Evolutionary conservation across 2,888 invertebrate genomes (phyloP), one percentile per base, ranked within the genome.

Genomic region (Scaptomyza polygonia): DNA sequence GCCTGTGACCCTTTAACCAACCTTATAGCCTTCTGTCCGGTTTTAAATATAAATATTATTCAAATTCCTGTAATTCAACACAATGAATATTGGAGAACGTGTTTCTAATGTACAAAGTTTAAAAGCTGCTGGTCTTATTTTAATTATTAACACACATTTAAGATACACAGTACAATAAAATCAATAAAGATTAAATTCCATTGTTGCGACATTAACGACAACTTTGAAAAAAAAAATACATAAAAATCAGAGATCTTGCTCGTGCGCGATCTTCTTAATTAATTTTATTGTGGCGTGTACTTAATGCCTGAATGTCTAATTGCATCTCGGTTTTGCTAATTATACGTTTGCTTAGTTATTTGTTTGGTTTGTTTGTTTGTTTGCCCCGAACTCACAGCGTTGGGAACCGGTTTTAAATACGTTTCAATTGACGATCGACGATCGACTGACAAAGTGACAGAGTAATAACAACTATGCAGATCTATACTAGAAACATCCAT

Each of bases 371-470:
- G 16, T 47, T 30, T 72, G 64, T 69, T 64, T 63, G 25, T 63
- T 58, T 12, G 32, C 39, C 25, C 14, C 12, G 49, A 40, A 44
- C 53, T 47, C 27, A 43, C 18, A 30, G 69, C 40, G 56, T 55
- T 25, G 8, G n/a, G 36, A 78, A 84, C 84, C 73, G 84, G 78
- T 84, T 78, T 61, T 45, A 69, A 80, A 84, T 78, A 84, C 78
- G 78, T 58, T 64, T 63, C 59, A 51, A 77, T 42, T 52, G 48
- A 71, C n/a, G 54, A 77, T 42, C 54, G 48, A 71, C n/a, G 25
- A 25, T 25, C 25, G 25, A 25, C 56, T 45, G 36, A 45, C 57
- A 39, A 32, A 43, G 40, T 52, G 48, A 55, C 52, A 34, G 58
- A 55, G 53, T 36, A 61, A 55, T 52, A 55, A 27, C 51, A 30